Base-by-base conservation (phyloP, 2,797 vertebrate species). In the Hydrolagus colliei region DNA sequence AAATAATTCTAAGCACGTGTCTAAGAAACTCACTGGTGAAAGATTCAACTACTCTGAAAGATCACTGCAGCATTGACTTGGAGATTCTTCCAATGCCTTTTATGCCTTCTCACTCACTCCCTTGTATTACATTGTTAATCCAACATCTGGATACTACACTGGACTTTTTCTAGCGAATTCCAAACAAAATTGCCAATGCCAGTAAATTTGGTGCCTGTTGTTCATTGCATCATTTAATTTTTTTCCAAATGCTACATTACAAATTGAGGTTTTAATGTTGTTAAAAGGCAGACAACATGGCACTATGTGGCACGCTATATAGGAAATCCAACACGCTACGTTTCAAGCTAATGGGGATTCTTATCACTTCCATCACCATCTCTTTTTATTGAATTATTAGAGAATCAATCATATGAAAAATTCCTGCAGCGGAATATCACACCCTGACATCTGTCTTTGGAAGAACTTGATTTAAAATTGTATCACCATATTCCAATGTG, bases 381-480 rank as follows among this genome's bases (percentile, higher is more conserved):
- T 82, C 63, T 35, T 84, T 76, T 84, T 84, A 84, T 84, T 84
- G 32, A 27, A 84, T 84, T 84, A 84, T 84, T 84, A 84, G 35
- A 18, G 32, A 84, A 84, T 71, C 79, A 84, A 71, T 84, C 79
- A 41, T 68, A 68, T 71, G 65, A 84, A 84, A 52, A 71, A 84
- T 84, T 32, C 65, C 79, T 9, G 10, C 65, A 41, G 65, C 65
- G 41, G 79, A 71, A 84, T 71, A 84, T 84, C 79, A 84, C 67
- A 84, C 65, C 68, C 32, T 32, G n/a, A 52, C 32, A 41, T 68
- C 79, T 52, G 79, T 84, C 32, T 41, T 84, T 84, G 16, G 41
- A 82, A 84, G 78, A 68, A 82, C 63, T 82, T 84, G 18, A 84
- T 84, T 84, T 84, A 84, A 84, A 84, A 84, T 52, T 32, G 41